Percentiles rank a stretch among this genome's conserved stretches.
Evolutionary conservation across 2,888 invertebrate genomes (phyloP).

Genomic region (Stomorhina lunata): DNA sequence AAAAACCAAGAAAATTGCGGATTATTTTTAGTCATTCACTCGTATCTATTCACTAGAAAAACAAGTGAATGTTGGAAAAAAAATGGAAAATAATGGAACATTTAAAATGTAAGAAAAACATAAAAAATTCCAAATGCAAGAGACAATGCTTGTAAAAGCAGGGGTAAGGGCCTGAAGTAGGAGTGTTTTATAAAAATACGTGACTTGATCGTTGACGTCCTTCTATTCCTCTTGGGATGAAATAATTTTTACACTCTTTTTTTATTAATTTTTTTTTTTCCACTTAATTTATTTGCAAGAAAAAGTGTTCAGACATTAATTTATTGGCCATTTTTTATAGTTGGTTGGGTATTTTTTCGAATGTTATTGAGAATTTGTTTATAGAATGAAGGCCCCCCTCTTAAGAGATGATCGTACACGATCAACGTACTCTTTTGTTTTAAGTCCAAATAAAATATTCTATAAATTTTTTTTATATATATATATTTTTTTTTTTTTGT

Average conservation of each 20-base stretch:
- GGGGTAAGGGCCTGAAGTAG: too few relatives aligned
- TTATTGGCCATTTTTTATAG: slow-evolving; percentile 9
- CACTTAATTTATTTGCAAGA: slow-evolving; percentile 39
- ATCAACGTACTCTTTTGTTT: not conserved
- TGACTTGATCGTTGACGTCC: too few relatives aligned
- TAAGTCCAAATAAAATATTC: not conserved
- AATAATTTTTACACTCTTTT: slow-evolving; percentile 6
- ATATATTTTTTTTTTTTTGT: slow-evolving; percentile 3
- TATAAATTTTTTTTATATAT: too few relatives aligned
- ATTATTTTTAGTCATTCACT: too few relatives aligned
- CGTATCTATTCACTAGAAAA: too few relatives aligned
- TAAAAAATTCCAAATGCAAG: slow-evolving; percentile 37
- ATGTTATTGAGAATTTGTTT: slow-evolving; percentile 39
- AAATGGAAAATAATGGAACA: slow-evolving; percentile 18
- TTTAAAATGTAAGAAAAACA: slow-evolving; percentile 40
- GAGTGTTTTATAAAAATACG: too few relatives aligned
- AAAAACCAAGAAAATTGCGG: too few relatives aligned
- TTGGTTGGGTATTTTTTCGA: not conserved
- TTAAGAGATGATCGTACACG: not conserved
- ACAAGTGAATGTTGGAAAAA: slow-evolving; percentile 22
- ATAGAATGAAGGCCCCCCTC: slow-evolving; percentile 24
- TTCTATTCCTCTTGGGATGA: slow-evolving; percentile 28
- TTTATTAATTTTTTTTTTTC: too few relatives aligned
- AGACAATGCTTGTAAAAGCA: too few relatives aligned
- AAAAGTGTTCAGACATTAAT: slow-evolving; percentile 41